These are phyloP conservation scores for Knipowitschia caucasica DNA, from an alignment of 2,797 vertebrate genomes.

Conservation along the genomic window DNA sequence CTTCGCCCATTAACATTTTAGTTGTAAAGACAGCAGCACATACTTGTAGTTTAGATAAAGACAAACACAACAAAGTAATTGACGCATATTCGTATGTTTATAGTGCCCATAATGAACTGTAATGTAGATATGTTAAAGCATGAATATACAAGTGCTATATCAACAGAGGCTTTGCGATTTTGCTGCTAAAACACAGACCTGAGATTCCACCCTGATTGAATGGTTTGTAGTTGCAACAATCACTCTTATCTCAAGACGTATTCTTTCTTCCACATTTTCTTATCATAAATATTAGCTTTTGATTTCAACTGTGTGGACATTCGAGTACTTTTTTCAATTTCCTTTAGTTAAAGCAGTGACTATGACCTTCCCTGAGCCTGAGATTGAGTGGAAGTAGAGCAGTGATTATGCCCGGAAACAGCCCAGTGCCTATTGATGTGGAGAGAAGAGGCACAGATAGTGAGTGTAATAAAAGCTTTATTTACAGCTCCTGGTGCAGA, in stretches of 20 bases:
- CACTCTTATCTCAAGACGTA: not conserved
- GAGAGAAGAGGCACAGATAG: slow-evolving; percentile 70
- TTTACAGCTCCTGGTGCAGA: slow-evolving; percentile 77
- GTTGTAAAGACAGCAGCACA: not conserved
- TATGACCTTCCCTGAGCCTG: slow-evolving; percentile 57
- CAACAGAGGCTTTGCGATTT: too few species aligned
- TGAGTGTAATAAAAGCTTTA: slow-evolving; percentile 77
- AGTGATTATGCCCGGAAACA: slow-evolving; percentile 74
- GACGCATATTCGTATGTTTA: too few species aligned
- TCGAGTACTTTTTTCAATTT: not conserved
- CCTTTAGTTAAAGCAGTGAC: slow-evolving; percentile 22
- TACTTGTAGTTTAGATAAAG: not conserved
- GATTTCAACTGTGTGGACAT: slow-evolving; percentile 7
- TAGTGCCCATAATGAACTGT: too few species aligned
- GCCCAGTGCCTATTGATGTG: slow-evolving; percentile 74
- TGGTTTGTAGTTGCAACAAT: not conserved
- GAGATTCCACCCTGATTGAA: too few species aligned
- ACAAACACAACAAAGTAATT: not conserved
- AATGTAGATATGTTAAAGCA: too few species aligned
- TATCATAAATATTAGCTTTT: not conserved
- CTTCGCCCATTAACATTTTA: slow-evolving; percentile 2
- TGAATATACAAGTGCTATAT: too few species aligned
- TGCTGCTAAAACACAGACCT: too few species aligned
- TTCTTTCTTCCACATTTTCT: not conserved
- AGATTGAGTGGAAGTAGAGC: slow-evolving; percentile 67